Evolutionary conservation across 92 coral and sea anemone species (phyloP).

Genomic region (Palythoa heliodiscus): DNA sequence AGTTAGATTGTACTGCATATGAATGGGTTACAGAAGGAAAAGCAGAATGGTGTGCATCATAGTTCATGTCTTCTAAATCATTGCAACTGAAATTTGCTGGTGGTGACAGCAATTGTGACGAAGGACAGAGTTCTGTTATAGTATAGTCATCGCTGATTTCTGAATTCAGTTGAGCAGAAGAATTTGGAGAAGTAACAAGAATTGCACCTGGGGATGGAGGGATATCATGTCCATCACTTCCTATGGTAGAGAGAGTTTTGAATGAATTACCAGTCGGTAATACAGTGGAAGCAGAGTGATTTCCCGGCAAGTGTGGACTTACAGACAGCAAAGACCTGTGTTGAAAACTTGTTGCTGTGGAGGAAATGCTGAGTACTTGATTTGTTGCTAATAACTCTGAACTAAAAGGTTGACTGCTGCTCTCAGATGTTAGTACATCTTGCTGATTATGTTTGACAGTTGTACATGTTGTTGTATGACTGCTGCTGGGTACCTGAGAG

Average conservation of each 20-base stretch:
- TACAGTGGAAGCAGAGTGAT: no score
- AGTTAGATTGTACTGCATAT: background rate
- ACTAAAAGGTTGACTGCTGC: no score
- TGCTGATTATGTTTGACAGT: background rate
- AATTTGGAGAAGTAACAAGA: background rate
- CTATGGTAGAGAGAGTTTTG: no score
- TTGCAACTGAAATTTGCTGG: background rate
- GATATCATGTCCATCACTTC: no score
- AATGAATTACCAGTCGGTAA: background rate
- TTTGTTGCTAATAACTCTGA: slow-evolving; percentile 12
- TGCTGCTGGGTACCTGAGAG: background rate
- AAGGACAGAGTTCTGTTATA: slow-evolving; percentile 15
- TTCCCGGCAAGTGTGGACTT: no score
- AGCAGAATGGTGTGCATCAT: background rate
- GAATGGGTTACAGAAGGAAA: background rate
- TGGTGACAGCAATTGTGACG: slow-evolving; percentile 3
- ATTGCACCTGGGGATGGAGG: background rate
- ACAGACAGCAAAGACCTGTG: no score
- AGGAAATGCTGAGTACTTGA: background rate
- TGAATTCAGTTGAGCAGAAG: slow-evolving; percentile 3
- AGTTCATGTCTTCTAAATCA: background rate
- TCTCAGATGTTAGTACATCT: background rate
- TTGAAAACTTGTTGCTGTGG: background rate
- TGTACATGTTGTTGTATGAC: background rate
- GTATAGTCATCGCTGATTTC: slow-evolving; percentile 22